Conservation (phyloP, 2,888 invertebrate genomes). For the Holacanthella duospinosa region DNA sequence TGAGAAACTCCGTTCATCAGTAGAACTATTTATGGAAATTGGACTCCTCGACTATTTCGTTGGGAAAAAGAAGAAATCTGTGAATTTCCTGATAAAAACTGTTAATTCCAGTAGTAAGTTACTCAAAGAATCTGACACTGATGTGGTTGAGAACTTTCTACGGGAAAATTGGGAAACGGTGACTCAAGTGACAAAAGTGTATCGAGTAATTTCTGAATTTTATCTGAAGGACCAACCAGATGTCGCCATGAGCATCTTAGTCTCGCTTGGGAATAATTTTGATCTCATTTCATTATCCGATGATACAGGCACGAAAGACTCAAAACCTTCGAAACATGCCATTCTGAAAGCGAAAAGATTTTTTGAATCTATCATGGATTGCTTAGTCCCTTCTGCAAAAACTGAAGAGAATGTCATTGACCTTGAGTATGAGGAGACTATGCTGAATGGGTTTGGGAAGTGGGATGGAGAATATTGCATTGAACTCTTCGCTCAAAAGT, state of each 20-base stretch:
- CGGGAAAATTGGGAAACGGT: slow-evolving; percentile 21
- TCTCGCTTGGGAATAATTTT: slow-evolving; percentile 28
- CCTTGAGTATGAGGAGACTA: slow-evolving; percentile 1
- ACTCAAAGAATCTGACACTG: slow-evolving; percentile 14
- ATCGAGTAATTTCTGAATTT: slow-evolving; percentile 28
- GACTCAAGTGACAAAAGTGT: slow-evolving; percentile 23
- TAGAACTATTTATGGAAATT: slow-evolving; percentile 28
- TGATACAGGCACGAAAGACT: slow-evolving; percentile 1
- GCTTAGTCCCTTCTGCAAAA: slow-evolving; percentile 14
- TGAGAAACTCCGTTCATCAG: slow-evolving; percentile 30
- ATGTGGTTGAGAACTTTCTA: slow-evolving; percentile 11
- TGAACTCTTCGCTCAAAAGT: slow-evolving; percentile 27
- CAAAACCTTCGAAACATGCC: slow-evolving; percentile 18
- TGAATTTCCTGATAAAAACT: slow-evolving; percentile 26
- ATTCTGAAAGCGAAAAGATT: slow-evolving; percentile 28
- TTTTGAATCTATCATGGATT: slow-evolving; percentile 24
- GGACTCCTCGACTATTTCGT: slow-evolving; percentile 32
- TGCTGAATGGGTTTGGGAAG: slow-evolving; percentile 15
- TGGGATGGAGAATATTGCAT: slow-evolving; percentile 29
- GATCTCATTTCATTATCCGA: slow-evolving; percentile 12
- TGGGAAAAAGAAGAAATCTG: slow-evolving; percentile 12
- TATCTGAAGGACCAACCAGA: slow-evolving; percentile 17
- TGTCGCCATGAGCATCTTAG: slow-evolving; percentile 19
- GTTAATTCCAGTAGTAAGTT: slow-evolving; percentile 22
- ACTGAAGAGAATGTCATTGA: slow-evolving; percentile 3